Evolutionary conservation across 2,113 vertebrate genomes (phyloP).

Genomic region (Catharus fuscescens): DNA sequence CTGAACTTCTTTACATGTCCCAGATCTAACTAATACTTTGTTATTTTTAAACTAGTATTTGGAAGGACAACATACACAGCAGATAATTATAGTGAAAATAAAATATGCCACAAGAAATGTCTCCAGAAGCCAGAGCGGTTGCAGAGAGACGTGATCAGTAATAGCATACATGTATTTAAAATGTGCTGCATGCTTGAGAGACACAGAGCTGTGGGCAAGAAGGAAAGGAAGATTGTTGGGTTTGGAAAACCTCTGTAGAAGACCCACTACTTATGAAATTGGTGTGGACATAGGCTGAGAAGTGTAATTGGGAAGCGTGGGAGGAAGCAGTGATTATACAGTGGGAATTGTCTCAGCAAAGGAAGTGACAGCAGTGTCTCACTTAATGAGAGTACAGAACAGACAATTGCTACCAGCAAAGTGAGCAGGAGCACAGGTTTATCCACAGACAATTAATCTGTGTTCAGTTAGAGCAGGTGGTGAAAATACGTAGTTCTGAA

Average conservation of each 20-base stretch:
- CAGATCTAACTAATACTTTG: slow-evolving; percentile 55
- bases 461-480: background rate
- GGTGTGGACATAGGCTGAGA: background rate
- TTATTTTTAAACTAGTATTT: slow-evolving; percentile 69
- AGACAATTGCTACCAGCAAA: background rate
- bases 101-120: slow-evolving; percentile 37
- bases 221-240: background rate
- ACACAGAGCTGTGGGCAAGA: slow-evolving; percentile 22
- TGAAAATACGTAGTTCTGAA: background rate
- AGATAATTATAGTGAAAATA: slow-evolving; percentile 66
- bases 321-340: background rate
- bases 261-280: background rate
- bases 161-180: slow-evolving; percentile 17
- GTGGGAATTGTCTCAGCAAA: background rate
- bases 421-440: background rate
- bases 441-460: background rate
- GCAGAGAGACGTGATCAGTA: slow-evolving; percentile 56
- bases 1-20: slow-evolving; percentile 29
- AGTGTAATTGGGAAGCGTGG: background rate
- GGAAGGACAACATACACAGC: slow-evolving; percentile 64
- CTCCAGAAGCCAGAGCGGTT: slow-evolving; percentile 53
- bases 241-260: slow-evolving; percentile 33
- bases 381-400: background rate
- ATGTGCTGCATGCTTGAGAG: slow-evolving; percentile 3
- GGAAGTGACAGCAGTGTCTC: background rate